Base-by-base conservation (phyloP, 53 echinoderm and acorn worm species). In the Crossaster papposus region DNA sequence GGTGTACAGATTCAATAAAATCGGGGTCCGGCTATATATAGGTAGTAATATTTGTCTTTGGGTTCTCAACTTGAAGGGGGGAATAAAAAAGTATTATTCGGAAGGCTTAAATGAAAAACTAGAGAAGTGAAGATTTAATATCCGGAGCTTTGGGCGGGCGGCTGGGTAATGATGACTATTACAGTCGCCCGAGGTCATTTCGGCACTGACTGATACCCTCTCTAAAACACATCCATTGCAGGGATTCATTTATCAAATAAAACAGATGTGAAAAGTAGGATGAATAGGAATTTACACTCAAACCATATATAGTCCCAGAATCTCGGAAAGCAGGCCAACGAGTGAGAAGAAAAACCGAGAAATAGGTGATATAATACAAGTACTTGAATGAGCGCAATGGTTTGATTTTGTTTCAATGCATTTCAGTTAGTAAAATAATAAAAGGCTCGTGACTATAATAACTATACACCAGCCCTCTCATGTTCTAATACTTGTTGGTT, bases 111-210 rank as follows among this genome's bases (percentile, higher is more conserved):
- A 36, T 65, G 38, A 65, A 83, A 83, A 14, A 68, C 65, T 29
- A 6, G 70, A 68, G 38, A 23, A 83, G 26, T 44, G 68, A 83
- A 70, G 50, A 13, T 38, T 83, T 83, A 83, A 83, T 83, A 83
- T 83, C 83, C 83, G 83, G 83, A 26, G 68, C 37, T 81, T 29
- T 28, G 70, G 30, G 65, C 65, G 26, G 35, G 54, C 37, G 37
- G n/a, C 14, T 50, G 2, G 83, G 24, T 70, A 28, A 70, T 83
- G 44, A 23, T 34, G 29, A 10, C n/a, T 37, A 83, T 65, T 71
- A 71, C 4, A 71, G 28, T 18, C 36, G 36, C 75, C 36, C 75
- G 75, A 36, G 33, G 33, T 74, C 33, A 33, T 74, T 74, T 36
- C n/a, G 11, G 75, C 75, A 74, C 1, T 28, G 22, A 14, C 34